These are phyloP conservation scores for Lycophotia porphyrea DNA, from an alignment of 2,888 invertebrate genomes.

Conservation along the genomic window DNA sequence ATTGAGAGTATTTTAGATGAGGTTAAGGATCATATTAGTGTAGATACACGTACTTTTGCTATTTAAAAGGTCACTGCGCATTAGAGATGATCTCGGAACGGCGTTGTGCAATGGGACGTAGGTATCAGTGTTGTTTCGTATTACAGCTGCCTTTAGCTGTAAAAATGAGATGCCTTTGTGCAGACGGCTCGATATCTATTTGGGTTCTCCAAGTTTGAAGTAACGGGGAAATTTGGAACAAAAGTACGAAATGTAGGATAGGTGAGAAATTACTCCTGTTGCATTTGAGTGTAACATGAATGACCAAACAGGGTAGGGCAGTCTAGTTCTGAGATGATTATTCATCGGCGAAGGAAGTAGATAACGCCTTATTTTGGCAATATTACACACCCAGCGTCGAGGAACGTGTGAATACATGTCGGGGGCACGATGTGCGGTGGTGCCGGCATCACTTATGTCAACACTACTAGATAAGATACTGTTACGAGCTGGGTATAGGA, in stretches of 20 bases:
- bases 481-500: too few relatives aligned
- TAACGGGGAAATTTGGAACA: neutral
- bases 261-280: neutral
- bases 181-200: neutral
- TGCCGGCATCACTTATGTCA: conserved; percentile 31
- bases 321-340: neutral
- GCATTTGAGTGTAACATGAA: neutral
- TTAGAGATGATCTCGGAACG: conserved; percentile 25
- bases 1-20: conserved; percentile 31
- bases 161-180: conserved; percentile 1
- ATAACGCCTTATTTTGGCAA: conserved; percentile 22
- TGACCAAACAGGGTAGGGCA: neutral
- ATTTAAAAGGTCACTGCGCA: conserved; percentile 44
- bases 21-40: conserved; percentile 48
- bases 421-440: neutral
- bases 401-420: neutral
- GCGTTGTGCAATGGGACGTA: neutral
- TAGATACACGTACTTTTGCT: conserved; percentile 18
- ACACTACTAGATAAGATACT: conserved; percentile 52
- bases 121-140: neutral
- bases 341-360: conserved; percentile 10
- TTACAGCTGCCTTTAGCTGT: neutral
- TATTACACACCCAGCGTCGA: neutral
- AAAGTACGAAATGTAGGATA: neutral
- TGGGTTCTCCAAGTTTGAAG: too few relatives aligned